Evolutionary conservation across 2,888 invertebrate genomes (phyloP), one percentile per base, ranked within the genome.

Genomic region (Holacanthella duospinosa): DNA sequence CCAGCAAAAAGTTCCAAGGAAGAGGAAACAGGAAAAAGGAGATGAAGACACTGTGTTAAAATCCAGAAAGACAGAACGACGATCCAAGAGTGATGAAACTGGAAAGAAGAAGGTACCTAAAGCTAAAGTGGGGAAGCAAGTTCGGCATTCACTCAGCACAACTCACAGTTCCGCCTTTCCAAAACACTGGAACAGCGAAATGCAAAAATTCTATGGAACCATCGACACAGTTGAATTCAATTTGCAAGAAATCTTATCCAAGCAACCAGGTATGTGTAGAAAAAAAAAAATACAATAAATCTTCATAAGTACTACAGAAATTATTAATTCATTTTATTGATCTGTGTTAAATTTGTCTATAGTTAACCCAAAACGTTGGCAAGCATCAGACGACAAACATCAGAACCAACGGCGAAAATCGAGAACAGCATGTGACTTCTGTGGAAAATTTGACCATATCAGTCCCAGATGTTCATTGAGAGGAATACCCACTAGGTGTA

Each of bases 181-280:
- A 21, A 28, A 19, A 4, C 27, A 57, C 16, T 57, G 29, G 29
- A 29, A 28, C 24, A n/a, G 29, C 9, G 21, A 12, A 4, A 57
- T 57, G 57, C 28, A 16, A 57, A 29, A 57, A 12, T 57, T 36
- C 57, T 57, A 57, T 57, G 57, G 57, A 57, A 19, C 29, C 3
- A 28, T 57, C 2, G 24, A 36, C 3, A 24, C 28, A 6, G n/a
- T 2, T 4, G n/a, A 36, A 21, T 27, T 57, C 9, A 3, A 28
- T 29, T 19, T 57, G 6, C 9, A 12, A 6, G 36, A 29, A 16
- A 57, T 57, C 29, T n/a, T 12, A 12, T 6, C 4, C 24, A 29
- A n/a, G 4, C 57, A 57, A 24, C 57, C 29, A 6, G 36, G 57
- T 57, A 29, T 21, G 55, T 55, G 3, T 9, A 19, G 26, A 21